phyloP scores from a whole-genome alignment of 2,113 vertebrate species.

The Strix aluco region DNA sequence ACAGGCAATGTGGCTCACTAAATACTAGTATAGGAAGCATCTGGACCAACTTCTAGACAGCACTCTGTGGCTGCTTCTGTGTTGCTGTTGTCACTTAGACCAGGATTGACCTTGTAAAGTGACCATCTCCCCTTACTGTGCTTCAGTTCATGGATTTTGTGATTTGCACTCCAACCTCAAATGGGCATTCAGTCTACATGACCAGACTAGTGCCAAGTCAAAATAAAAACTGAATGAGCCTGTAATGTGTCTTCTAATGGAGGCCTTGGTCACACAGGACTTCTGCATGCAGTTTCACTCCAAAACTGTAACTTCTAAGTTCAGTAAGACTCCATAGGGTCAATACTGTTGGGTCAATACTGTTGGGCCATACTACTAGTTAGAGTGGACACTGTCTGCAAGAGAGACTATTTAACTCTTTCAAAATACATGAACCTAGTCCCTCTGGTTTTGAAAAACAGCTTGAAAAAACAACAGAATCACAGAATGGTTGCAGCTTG shows the following conservation, averaged over 20 bases:
- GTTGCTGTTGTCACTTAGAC: not conserved
- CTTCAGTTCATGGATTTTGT: not conserved
- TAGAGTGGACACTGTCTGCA: not conserved
- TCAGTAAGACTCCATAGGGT: not conserved
- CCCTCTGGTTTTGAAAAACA: not conserved
- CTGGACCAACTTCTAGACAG: not conserved
- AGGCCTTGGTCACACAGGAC: not conserved
- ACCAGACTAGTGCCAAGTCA: not conserved
- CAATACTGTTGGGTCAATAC: not conserved
- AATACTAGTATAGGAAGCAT: not conserved
- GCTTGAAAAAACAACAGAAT: not conserved
- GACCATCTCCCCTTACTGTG: not conserved
- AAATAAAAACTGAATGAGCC: not conserved
- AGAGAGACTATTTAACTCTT: not conserved
- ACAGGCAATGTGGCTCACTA: not conserved
- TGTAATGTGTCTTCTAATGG: not conserved
- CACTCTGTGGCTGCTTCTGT: not conserved
- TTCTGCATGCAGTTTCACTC: not conserved
- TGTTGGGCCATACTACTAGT: not conserved
- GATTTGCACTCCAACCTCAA: not conserved
- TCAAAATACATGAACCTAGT: not conserved
- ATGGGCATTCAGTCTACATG: not conserved
- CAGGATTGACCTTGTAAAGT: not conserved
- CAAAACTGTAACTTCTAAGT: not conserved
- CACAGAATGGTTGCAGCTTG: not conserved